Evolutionary conservation across 2,888 invertebrate genomes (phyloP).

Genomic region (Ophion ventricosus): DNA sequence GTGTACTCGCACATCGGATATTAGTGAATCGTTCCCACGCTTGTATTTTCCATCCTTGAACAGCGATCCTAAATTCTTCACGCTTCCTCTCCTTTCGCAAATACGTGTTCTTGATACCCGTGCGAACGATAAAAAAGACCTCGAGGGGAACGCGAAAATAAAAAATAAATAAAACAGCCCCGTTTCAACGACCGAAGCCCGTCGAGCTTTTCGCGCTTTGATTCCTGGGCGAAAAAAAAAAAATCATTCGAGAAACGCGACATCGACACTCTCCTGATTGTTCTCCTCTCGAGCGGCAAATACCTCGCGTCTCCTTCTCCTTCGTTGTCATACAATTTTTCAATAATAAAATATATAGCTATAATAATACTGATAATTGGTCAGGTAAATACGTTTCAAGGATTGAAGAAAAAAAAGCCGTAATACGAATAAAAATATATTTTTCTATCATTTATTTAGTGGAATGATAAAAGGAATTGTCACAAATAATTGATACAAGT

Average conservation of each 20-base stretch:
- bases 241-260: background rate
- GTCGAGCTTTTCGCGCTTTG: too few species aligned
- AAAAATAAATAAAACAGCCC: background rate
- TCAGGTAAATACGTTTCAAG: background rate
- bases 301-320: background rate
- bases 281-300: constrained; percentile 51
- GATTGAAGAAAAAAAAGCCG: background rate
- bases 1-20: constrained; percentile 14
- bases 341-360: background rate
- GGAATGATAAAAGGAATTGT: background rate
- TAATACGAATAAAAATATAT: background rate
- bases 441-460: background rate
- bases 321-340: background rate
- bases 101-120: background rate
- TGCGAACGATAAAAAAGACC: background rate
- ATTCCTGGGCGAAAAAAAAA: background rate
- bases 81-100: constrained; percentile 3
- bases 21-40: constrained; percentile 29
- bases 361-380: background rate
- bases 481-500: background rate
- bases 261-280: constrained; percentile 31
- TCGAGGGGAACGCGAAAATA: background rate
- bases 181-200: background rate
- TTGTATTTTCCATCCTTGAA: constrained; percentile 16
- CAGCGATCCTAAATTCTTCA: constrained; percentile 28